Evolutionary conservation across 1,140 invertebrate genomes (phyloP).

Genomic region (Scaptomyza hsui): DNA sequence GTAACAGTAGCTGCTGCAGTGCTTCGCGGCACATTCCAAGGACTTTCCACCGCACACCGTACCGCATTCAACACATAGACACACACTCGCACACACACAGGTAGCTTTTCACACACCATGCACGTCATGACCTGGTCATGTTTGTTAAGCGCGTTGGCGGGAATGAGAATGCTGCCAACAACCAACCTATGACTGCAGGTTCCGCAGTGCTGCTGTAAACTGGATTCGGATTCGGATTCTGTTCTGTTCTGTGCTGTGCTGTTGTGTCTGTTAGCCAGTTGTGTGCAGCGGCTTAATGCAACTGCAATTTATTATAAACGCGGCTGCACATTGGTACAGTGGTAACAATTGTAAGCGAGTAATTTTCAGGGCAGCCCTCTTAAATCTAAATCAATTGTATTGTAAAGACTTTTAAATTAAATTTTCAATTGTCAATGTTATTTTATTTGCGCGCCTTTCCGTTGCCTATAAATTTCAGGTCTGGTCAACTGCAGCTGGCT

Average conservation of each 20-base stretch:
- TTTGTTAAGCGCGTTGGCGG: constrained; percentile 49
- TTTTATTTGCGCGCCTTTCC: constrained; percentile 72
- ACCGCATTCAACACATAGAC: constrained; percentile 45
- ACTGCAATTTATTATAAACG: constrained; percentile 16
- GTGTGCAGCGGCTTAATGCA: constrained; percentile 13
- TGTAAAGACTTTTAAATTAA: constrained; percentile 59
- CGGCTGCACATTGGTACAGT: not conserved
- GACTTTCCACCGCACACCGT: constrained; percentile 37
- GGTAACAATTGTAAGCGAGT: constrained; percentile 22
- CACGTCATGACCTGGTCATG: constrained; percentile 53
- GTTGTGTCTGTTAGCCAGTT: not conserved
- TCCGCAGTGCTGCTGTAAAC: constrained; percentile 37
- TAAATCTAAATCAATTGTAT: constrained; percentile 59
- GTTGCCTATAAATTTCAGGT: constrained; percentile 56
- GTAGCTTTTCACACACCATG: constrained; percentile 7
- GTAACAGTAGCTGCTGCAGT: constrained; percentile 59
- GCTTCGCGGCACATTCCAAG: constrained; percentile 56
- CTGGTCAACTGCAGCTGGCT: constrained; percentile 33
- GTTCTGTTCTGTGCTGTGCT: not conserved
- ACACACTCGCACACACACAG: constrained; percentile 1
- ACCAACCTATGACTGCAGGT: constrained; percentile 59
- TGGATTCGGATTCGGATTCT: constrained; percentile 14
- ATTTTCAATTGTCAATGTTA: constrained; percentile 72
- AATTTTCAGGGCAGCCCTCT: constrained; percentile 28
- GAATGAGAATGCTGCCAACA: constrained; percentile 25